These are phyloP conservation scores for Drosophila mettleri DNA, from an alignment of 2,888 invertebrate genomes.

Conservation along the genomic window DNA sequence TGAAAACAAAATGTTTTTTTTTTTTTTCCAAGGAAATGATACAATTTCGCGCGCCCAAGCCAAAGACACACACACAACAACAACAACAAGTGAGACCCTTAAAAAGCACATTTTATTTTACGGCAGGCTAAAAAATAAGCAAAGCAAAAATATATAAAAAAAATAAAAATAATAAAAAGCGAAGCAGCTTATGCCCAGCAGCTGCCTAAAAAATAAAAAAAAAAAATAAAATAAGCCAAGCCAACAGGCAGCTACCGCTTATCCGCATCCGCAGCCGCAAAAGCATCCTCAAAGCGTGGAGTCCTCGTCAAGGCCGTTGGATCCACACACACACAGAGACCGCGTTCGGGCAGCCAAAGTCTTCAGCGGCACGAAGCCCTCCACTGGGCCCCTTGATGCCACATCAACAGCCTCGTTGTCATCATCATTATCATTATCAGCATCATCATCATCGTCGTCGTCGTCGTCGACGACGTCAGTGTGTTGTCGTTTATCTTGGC, in stretches of 20 bases:
- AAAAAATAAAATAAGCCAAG: constrained; percentile 23
- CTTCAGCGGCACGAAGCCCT: constrained; percentile 41
- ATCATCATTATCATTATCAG: constrained; percentile 36
- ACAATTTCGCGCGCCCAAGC: constrained; percentile 67
- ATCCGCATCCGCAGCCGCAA: constrained; percentile 41
- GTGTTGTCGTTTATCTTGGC: constrained; percentile 78
- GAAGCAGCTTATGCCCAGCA: constrained; percentile 52
- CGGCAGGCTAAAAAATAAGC: constrained; percentile 43
- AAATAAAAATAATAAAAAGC: constrained; percentile 31
- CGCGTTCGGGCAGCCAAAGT: constrained; percentile 41
- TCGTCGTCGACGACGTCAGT: constrained; percentile 25
- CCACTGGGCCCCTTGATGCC: constrained; percentile 22
- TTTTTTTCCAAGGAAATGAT: constrained; percentile 75
- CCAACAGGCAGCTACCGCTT: constrained; percentile 51
- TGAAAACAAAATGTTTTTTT: constrained; percentile 45
- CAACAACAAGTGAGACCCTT: constrained; percentile 34
- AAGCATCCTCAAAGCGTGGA: constrained; percentile 48
- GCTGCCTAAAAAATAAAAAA: constrained; percentile 30
- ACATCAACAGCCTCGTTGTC: constrained; percentile 46
- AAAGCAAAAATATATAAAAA: constrained; percentile 15
- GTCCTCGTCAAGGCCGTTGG: constrained; percentile 62
- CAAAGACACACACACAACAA: constrained; percentile 26
- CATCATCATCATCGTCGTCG: constrained; percentile 21
- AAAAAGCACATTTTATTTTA: constrained; percentile 67
- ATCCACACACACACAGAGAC: constrained; percentile 19